Base-by-base conservation (phyloP, 1,140 invertebrate genomes). In the Hyles euphorbiae region DNA sequence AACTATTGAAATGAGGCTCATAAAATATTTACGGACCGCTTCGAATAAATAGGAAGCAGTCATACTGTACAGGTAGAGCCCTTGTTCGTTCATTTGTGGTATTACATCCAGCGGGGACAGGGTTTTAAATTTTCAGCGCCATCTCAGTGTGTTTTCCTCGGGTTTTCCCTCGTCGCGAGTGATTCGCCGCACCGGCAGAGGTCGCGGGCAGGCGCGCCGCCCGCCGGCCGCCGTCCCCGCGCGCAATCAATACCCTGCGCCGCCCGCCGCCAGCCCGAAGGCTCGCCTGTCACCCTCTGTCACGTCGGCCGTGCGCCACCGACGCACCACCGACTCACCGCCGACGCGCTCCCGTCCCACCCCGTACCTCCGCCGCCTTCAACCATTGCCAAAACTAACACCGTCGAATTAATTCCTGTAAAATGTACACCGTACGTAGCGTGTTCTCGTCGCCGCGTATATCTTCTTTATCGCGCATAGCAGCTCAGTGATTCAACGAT, bases 201-300 rank as follows among this genome's bases (percentile, higher is more conserved):
- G 81, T 71, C 80, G 78, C 63, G 60, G 46, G 46, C 53, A 33
- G 64, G 60, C 54, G 68, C 67, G 65, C 62, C 63, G 66, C 60
- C 65, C 65, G 22, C 22, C 22, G 22, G 22, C 22, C 67, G 65
- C 62, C 22, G 22, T 22, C 22, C 64, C 70, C 56, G 62, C 72
- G 72, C 78, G 72, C 70, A 80, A 88, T 88, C 85, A 76, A 88
- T 88, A 88, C 72, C 72, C 74, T 80, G 81, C 83, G 81, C 80
- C 71, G 59, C 56, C 57, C 74, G 62, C 65, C 70, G 65, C 67
- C 57, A 32, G 63, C 48, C 63, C 46, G 65, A 68, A 70, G 68
- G 65, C 65, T 71, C 63, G 76, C 74, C 67, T 80, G 78, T 77
- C 83, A 83, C 80, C 75, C 76, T 76, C 73, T 70, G 76, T 72